Base-by-base conservation (phyloP, 2,888 invertebrate genomes). In the Ornithoptera priamus region DNA sequence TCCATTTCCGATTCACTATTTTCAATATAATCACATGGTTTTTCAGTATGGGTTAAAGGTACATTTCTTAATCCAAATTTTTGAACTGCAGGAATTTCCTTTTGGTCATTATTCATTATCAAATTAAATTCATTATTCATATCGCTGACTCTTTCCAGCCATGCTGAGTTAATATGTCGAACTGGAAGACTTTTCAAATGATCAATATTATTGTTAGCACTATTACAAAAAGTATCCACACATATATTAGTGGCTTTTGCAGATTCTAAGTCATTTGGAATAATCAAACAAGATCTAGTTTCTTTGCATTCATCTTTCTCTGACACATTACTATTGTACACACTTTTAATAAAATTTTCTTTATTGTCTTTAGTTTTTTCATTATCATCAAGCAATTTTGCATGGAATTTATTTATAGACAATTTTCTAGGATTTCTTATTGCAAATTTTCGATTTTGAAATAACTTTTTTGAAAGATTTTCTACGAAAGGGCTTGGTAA, bases 351-450 rank as follows among this genome's bases (percentile, higher is more conserved):
- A 5, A 61, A 42, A 64, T 62, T 70, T 69, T 67, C 72, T 68
- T 71, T 71, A 65, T 72, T 74, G 56, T 68, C 72, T 75, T 76
- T 62, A 58, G 78, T 62, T 74, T 74, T 64, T 76, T 77, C 67
- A 74, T 65, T 67, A 71, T 63, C 39, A 67, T 67, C 69, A 72
- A 50, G 10, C 59, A 36, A 61, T 59, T 72, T 70, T 22, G 78
- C 70, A 69, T 82, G 84, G 60, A 78, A 76, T 76, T 81, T 87
- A 2, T 78, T 65, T 53, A 81, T 50, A 53, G 76, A 74, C n/a
- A 83, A 93, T 83, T 97, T 97, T 77, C 96, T 93, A 0, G 97
- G 97, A 88, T 97, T 97, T 77, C 97, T 93, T 78, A 96, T 94
- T 7, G 94, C 93, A 84, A 97, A 96, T 75, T 93, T 95, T 30